phyloP scores from a whole-genome alignment of 2,888 invertebrate species.

The Trachelus tabidus region DNA sequence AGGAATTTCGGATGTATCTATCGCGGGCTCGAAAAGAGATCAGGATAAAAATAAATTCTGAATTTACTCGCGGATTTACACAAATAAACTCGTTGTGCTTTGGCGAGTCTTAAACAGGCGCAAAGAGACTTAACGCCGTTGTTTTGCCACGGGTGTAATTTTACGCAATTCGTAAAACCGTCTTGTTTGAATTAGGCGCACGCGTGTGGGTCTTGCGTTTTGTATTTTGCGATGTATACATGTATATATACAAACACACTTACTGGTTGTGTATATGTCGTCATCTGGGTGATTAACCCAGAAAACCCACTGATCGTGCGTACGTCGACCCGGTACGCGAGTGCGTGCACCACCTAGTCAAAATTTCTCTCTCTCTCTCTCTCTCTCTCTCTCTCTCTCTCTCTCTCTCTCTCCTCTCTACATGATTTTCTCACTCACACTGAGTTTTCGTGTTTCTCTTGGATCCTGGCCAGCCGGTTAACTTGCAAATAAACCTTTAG shows the following conservation, averaged over 20 bases:
- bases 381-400: neutral
- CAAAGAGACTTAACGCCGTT: neutral
- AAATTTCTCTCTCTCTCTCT: neutral
- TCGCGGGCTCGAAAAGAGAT: neutral
- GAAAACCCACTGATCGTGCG: constrained; percentile 46
- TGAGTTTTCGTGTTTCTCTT: constrained; percentile 33
- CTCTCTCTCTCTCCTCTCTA: neutral
- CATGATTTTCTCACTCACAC: neutral
- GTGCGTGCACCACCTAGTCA: constrained; percentile 2
- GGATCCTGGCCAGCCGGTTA: constrained; percentile 39
- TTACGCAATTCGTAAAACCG: neutral
- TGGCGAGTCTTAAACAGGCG: neutral
- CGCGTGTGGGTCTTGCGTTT: neutral
- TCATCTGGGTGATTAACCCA: constrained; percentile 44
- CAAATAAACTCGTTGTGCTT: constrained; percentile 2
- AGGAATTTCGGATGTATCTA: neutral
- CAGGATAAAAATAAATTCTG: neutral
- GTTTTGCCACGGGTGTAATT: neutral
- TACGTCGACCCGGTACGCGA: constrained; percentile 37
- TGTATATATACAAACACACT: neutral
- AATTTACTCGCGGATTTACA: neutral
- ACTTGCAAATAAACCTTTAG: constrained; percentile 42
- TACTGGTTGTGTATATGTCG: neutral
- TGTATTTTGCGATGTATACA: neutral
- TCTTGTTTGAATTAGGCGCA: neutral